phyloP scores from a whole-genome alignment of 1,140 invertebrate genomes.

The Trichogramma pretiosum region DNA sequence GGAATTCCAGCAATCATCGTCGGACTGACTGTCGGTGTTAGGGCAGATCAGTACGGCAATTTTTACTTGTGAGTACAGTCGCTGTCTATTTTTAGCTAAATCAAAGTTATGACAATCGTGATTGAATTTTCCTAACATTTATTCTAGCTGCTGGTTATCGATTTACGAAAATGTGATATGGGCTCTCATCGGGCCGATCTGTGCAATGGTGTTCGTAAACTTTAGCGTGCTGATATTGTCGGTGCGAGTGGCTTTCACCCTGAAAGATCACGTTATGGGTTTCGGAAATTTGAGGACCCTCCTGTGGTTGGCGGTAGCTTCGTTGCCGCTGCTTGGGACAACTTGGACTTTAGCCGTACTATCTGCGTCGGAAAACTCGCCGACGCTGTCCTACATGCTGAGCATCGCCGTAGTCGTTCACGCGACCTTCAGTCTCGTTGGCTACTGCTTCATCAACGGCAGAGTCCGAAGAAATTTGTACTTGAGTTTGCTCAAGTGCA shows the following conservation, averaged over 20 bases:
- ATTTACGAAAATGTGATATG: slow-evolving; percentile 85
- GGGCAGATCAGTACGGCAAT: slow-evolving; percentile 93
- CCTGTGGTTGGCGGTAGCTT: slow-evolving; percentile 73
- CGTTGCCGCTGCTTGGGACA: slow-evolving; percentile 66
- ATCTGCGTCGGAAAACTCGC: slow-evolving; percentile 67
- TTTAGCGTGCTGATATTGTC: slow-evolving; percentile 75
- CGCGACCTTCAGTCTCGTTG: slow-evolving; percentile 68
- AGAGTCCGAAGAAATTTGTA: slow-evolving; percentile 64
- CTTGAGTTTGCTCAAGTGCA: slow-evolving; percentile 59
- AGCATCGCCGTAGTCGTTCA: slow-evolving; percentile 62
- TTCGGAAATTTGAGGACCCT: slow-evolving; percentile 82
- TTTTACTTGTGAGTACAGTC: slow-evolving; percentile 72
- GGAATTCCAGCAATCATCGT: slow-evolving; percentile 89
- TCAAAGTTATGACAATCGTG: too few relatives aligned
- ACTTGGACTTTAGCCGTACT: slow-evolving; percentile 76
- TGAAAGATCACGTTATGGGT: slow-evolving; percentile 82
- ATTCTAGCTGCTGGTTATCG: slow-evolving; percentile 84
- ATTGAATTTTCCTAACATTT: too few relatives aligned
- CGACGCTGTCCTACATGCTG: slow-evolving; percentile 62
- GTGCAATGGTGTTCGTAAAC: slow-evolving; percentile 65
- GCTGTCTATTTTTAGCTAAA: neutral
- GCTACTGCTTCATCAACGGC: slow-evolving; percentile 75
- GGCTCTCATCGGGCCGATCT: slow-evolving; percentile 81
- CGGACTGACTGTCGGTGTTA: slow-evolving; percentile 80
- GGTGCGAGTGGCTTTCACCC: slow-evolving; percentile 79